Evolutionary conservation across 1,140 invertebrate genomes (phyloP).

Genomic region (Bombus haemorrhoidalis): DNA sequence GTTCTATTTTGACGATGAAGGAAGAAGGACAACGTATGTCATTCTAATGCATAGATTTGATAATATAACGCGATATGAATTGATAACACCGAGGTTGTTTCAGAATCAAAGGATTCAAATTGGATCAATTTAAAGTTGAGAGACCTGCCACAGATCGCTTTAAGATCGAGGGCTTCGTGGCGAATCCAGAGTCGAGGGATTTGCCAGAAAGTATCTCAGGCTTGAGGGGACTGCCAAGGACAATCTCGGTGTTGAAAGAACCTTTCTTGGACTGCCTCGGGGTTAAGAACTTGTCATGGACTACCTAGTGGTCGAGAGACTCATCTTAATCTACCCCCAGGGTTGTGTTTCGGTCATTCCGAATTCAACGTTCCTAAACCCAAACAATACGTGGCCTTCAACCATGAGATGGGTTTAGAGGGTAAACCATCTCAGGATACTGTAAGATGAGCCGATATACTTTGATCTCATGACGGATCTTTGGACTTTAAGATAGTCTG

Average conservation of each 20-base stretch:
- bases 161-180: not conserved
- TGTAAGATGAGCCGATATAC: not conserved
- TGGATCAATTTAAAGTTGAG: not conserved
- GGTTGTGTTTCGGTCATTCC: not conserved
- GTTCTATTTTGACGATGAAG: not conserved
- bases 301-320: not conserved
- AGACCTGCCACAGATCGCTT: not conserved
- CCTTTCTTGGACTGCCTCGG: not conserved
- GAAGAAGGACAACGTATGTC: fast-evolving
- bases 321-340: not conserved
- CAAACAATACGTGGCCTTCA: not conserved
- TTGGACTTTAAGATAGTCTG: not conserved
- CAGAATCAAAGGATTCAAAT: not conserved
- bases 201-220: no score
- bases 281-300: not conserved
- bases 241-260: not conserved
- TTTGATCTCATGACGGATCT: not conserved
- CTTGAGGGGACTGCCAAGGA: not conserved
- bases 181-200: not conserved
- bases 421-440: not conserved
- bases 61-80: not conserved
- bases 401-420: not conserved
- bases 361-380: not conserved
- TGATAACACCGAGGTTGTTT: no score
- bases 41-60: not conserved